Evolutionary conservation across 2,797 vertebrate genomes (phyloP).

Genomic region (Crenichthys baileyi): DNA sequence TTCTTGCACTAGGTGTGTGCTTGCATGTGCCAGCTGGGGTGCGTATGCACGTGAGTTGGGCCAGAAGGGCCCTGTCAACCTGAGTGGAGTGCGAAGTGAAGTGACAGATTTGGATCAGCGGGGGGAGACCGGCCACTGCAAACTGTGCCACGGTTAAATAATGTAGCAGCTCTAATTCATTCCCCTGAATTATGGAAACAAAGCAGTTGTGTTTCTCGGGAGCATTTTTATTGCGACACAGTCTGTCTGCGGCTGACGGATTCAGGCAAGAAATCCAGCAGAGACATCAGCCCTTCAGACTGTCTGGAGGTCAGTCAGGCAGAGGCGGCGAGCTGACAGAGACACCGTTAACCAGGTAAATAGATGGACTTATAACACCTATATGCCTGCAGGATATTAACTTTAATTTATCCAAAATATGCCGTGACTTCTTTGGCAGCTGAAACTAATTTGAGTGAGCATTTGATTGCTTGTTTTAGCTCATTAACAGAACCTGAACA

Average conservation of each 20-base stretch:
- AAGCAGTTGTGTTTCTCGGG: conserved; percentile 15
- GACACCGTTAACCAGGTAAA: conserved; percentile 15
- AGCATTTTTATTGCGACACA: conserved; percentile 33
- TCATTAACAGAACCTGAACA: not conserved
- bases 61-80: conserved; percentile 53
- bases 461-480: not conserved
- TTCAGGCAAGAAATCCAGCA: conserved; percentile 23
- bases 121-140: conserved; percentile 9
- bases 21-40: not conserved
- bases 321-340: conserved; percentile 13
- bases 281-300: conserved; percentile 46
- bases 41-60: not conserved
- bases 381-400: rapidly evolving
- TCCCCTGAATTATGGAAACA: conserved; percentile 59
- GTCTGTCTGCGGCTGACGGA: conserved; percentile 22
- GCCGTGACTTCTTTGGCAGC: not conserved
- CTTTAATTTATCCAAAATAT: not conserved
- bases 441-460: not conserved
- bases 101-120: conserved; percentile 71
- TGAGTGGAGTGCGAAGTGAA: conserved; percentile 40
- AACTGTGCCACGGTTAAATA: conserved; percentile 63
- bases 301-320: conserved; percentile 54
- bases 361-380: conserved; percentile 6
- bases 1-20: not conserved
- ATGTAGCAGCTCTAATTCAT: conserved; percentile 61